Base-by-base conservation (phyloP, 2,888 invertebrate species). In the Lacanobia wlatinum region DNA sequence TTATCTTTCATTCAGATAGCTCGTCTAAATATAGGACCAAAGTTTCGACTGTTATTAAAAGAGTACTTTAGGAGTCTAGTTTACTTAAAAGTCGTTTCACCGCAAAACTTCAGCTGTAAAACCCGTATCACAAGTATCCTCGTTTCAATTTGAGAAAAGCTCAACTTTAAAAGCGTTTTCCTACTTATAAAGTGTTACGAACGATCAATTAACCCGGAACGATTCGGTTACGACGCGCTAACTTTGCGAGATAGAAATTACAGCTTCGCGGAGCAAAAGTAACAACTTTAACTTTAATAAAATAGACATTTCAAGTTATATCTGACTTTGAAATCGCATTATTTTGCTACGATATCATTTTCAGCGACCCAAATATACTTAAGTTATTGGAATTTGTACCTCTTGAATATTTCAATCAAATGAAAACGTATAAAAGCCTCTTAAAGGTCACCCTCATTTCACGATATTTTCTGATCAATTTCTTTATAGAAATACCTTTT, bases 171-270 rank as follows among this genome's bases (percentile, higher is more conserved):
- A 60, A 73, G 34, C 52, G 12, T 63, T 66, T 63, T 38, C n/a
- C 55, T 38, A 34, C 48, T 73, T 77, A 48, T 8, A 66, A 55
- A 68, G 48, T 76, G 64, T 66, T 55, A 77, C 50, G 56, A 53
- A 77, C 46, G 59, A 59, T 23, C 59, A 73, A 73, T 77, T 78
- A 67, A 59, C 58, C 28, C 43, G 21, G 1, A 59, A 64, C 18
- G 70, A 64, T 53, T 50, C 21, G 38, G 53, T 63, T 59, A 81
- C 69, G 63, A 73, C 40, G 52, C 53, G 71, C 56, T 58, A 61
- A 71, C 61, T 80, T 76, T 38, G 50, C 58, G 61, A 79, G 66
- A 80, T 56, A 58, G 43, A 70, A 69, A 66, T 73, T 73, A 81
- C 48, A 68, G 61, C 28, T 46, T 50, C 40, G 28, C 58, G 53